Evolutionary conservation across 2,888 invertebrate species (phyloP).

Genomic region (Chironomus riparius): DNA sequence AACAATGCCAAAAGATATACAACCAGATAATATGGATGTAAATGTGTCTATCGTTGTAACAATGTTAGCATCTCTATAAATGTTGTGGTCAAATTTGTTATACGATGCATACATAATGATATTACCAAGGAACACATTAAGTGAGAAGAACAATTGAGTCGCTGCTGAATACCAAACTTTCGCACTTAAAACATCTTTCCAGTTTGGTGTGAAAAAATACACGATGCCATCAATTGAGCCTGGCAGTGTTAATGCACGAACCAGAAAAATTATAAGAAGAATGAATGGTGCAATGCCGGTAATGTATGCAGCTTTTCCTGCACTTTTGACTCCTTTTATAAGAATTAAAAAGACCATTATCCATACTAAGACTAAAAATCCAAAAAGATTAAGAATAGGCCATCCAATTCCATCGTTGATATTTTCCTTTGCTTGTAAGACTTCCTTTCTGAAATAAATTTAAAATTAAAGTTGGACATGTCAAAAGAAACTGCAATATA

Average conservation of each 20-base stretch:
- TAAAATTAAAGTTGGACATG: too few species aligned
- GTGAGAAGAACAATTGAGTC: constrained; percentile 54
- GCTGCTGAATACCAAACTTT: constrained; percentile 56
- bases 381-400: constrained; percentile 47
- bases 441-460: constrained; percentile 40
- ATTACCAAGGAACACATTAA: constrained; percentile 54
- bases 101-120: constrained; percentile 49
- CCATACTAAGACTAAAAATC: constrained; percentile 46
- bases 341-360: constrained; percentile 44
- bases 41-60: constrained; percentile 49
- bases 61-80: constrained; percentile 48
- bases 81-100: constrained; percentile 51
- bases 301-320: constrained; percentile 61
- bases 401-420: constrained; percentile 48
- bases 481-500: too few species aligned
- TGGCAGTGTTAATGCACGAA: constrained; percentile 51
- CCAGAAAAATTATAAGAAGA: constrained; percentile 53
- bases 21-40: constrained; percentile 49
- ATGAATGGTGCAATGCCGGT: constrained; percentile 64
- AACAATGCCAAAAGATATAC: constrained; percentile 49
- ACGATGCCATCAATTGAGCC: constrained; percentile 54
- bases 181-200: constrained; percentile 53
- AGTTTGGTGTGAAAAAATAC: constrained; percentile 57
- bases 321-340: constrained; percentile 51
- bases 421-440: constrained; percentile 44